Base-by-base conservation (phyloP, 2,797 vertebrate genomes). In the Apogon hyalosoma region DNA sequence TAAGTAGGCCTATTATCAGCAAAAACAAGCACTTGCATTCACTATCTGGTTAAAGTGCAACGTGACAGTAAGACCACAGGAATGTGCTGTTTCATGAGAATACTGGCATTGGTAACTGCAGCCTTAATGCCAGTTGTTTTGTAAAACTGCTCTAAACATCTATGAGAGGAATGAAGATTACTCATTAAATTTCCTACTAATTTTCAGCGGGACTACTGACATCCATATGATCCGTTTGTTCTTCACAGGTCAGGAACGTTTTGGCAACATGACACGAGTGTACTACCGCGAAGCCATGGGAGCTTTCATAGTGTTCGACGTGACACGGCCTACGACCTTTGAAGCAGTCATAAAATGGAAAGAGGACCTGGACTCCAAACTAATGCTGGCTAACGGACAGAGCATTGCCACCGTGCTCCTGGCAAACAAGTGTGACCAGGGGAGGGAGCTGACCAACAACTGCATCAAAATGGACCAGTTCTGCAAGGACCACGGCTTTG, bases 201-300 rank as follows among this genome's bases (percentile, higher is more conserved):
- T 36, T 36, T 6, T 10, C 7, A 8, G 33, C 19, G 4, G 7
- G 50, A 58, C 31, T 39, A 33, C 46, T 57, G 8, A 7, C 46
- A 46, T 24, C 18, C 0, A 36, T 18, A 61, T 47, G 45, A 64
- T 75, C 43, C 46, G 38, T 74, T 16, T 59, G 40, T 70, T 63
- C 19, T 12, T 48, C 50, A 1, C 89, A 99, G 98, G 98, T 83
- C 98, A 99, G 88, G 98, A 99, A 76, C 95, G 98, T 55, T 99
- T 99, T 84, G 98, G 98, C 79, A 99, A 99, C 91, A 99, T 99
- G 98, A 99, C 97, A 0, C 93, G 98, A 1, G 98, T 99, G 41
- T 99, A 99, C 89, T 99, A 99, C 90, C 94, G 97, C 61, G 98
- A 99, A 88, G 98, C 98, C 63, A 95, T 98, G 94, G 98, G 98